Evolutionary conservation across 2,797 vertebrate genomes (phyloP).

Genomic region (Microtus californicus): DNA sequence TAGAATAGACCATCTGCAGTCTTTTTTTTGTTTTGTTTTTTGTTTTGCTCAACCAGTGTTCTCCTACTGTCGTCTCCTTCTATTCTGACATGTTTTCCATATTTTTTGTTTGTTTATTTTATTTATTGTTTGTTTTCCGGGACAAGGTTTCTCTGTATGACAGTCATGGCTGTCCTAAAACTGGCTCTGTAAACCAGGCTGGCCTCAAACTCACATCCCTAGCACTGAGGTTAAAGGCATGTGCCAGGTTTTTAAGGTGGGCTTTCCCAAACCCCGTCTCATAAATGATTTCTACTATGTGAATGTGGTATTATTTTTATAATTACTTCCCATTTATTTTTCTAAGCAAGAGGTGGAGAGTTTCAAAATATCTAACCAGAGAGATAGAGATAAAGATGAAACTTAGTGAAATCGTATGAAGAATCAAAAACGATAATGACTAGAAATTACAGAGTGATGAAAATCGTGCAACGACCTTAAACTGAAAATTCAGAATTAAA

Average conservation of each 20-base stretch:
- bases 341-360: background rate
- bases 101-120: background rate
- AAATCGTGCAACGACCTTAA: background rate
- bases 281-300: constrained; percentile 1
- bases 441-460: constrained; percentile 25
- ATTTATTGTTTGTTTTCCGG: too few species aligned
- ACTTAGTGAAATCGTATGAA: constrained; percentile 2
- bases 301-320: background rate
- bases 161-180: too few species aligned
- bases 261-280: background rate
- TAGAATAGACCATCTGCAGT: background rate
- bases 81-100: background rate
- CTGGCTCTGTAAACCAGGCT: too few species aligned
- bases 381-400: constrained; percentile 23
- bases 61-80: background rate
- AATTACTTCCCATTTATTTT: constrained; percentile 10
- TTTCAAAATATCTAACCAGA: constrained; percentile 39
- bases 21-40: background rate
- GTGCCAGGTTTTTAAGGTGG: constrained; percentile 1
- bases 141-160: too few species aligned
- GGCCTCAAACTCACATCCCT: too few species aligned
- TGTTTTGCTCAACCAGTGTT: background rate
- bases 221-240: too few species aligned
- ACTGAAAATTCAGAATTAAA: constrained; percentile 23
- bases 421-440: background rate